Conservation (phyloP, 1,140 invertebrate genomes). For the Nephila pilipes region DNA sequence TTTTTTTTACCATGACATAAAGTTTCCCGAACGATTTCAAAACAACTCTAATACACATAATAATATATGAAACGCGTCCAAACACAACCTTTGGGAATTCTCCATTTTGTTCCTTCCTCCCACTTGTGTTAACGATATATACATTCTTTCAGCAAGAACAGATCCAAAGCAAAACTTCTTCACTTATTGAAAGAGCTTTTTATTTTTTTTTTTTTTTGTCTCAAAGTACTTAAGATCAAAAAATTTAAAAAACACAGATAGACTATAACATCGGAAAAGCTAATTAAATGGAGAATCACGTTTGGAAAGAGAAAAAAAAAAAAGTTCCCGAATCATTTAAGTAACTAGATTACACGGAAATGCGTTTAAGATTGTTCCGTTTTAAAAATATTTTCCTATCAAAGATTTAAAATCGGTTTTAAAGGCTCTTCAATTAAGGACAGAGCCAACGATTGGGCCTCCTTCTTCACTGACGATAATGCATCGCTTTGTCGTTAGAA, state of each 20-base stretch:
- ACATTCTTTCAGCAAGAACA: neutral
- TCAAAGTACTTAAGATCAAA: neutral
- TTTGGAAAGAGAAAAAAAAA: neutral
- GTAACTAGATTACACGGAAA: constrained; percentile 41
- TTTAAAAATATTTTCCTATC: constrained; percentile 44
- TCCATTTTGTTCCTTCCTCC: too few species aligned
- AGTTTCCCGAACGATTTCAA: neutral
- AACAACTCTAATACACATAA: neutral
- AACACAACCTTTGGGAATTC: neutral
- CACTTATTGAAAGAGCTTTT: neutral
- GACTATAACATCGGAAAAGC: neutral
- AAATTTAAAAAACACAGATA: neutral
- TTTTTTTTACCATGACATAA: too few species aligned
- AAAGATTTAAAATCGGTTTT: constrained; percentile 54
- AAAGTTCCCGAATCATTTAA: neutral
- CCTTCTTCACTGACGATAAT: neutral
- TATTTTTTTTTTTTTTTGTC: neutral
- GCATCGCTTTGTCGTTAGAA: neutral
- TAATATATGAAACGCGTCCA: neutral
- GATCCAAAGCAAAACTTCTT: neutral
- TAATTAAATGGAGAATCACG: constrained; percentile 1
- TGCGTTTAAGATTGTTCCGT: neutral
- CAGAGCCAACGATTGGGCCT: neutral
- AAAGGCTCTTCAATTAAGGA: constrained; percentile 51
- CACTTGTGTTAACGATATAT: too few species aligned